Evolutionary conservation across 2,797 vertebrate species (phyloP), one percentile per base, ranked within the genome.

Genomic region (Xiphophorus birchmanni): DNA sequence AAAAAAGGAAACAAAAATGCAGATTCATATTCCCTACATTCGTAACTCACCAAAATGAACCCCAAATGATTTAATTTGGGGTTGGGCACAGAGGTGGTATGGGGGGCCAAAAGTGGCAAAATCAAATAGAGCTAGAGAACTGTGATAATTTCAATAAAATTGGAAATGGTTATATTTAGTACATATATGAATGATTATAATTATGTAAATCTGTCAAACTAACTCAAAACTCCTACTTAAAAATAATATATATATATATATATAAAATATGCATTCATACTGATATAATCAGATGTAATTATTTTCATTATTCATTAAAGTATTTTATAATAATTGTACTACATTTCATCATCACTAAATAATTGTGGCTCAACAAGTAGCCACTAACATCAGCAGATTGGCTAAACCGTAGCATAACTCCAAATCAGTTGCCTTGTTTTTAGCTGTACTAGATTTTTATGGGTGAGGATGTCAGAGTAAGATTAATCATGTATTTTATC

Each of bases 1-100:
- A 42, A 37, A 79, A 84, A 47, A 76, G 80, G 10, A 78, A 54
- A 42, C 29, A 40, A 80, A 80, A 76, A 85, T 71, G 52, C 32
- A 58, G 75, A 75, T 50, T 75, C 6, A 75, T 74, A 52, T 78
- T 81, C 63, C 50, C 56, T 42, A 60, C 74, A 63, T 65, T 23
- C 56, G 23, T 73, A 60, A 83, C 78, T 60, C 32, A 87, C 88
- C 80, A 85, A 78, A 47, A 73, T 32, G 50, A 73, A 35, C 44
- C 56, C 23, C 75, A 77, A 86, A 80, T 82, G 73, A 79, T 45
- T 73, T 75, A 35, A 82, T 82, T 90, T 84, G 84, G 81, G 60
- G 80, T 75, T 37, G 77, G 78, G 78, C 73, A 82, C 75, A 81
- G 87, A 73, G 52, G 54, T 76, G 60, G 21, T 15, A 56, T 48